These are phyloP conservation scores for Actinostola sp. DNA, from an alignment of 92 coral and sea anemone genomes.

Conservation along the genomic window DNA sequence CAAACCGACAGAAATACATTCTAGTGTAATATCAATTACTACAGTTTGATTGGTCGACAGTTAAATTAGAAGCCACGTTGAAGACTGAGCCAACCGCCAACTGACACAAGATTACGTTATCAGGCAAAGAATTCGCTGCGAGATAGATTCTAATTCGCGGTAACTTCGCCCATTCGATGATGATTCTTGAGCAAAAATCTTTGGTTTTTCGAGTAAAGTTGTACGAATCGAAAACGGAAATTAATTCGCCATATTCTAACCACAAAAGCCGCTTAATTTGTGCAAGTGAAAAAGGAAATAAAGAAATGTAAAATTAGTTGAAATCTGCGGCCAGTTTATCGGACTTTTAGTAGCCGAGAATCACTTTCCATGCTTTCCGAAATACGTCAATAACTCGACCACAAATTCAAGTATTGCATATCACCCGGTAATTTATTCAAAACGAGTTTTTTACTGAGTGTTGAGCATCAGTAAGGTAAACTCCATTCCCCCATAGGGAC, in stretches of 20 bases:
- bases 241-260: neutral
- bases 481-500: neutral
- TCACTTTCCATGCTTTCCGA: neutral
- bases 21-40: conserved; percentile 5
- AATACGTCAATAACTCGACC: conserved; percentile 3
- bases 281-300: conserved; percentile 1
- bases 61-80: neutral
- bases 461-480: neutral
- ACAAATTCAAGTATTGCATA: conserved; percentile 6
- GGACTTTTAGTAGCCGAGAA: neutral
- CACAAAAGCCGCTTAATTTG: conserved; percentile 6
- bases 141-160: neutral
- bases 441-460: neutral
- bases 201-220: neutral
- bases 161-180: neutral
- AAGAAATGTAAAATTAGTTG: conserved; percentile 1
- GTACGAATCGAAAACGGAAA: neutral
- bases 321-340: conserved; percentile 10
- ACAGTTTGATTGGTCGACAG: neutral
- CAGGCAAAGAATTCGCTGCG: neutral
- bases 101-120: neutral
- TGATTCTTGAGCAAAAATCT: neutral
- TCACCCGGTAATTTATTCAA: conserved; percentile 6
- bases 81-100: no score
- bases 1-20: conserved; percentile 4